phyloP scores from a whole-genome alignment of 2,113 vertebrate genomes.

The Antigone vipio region DNA sequence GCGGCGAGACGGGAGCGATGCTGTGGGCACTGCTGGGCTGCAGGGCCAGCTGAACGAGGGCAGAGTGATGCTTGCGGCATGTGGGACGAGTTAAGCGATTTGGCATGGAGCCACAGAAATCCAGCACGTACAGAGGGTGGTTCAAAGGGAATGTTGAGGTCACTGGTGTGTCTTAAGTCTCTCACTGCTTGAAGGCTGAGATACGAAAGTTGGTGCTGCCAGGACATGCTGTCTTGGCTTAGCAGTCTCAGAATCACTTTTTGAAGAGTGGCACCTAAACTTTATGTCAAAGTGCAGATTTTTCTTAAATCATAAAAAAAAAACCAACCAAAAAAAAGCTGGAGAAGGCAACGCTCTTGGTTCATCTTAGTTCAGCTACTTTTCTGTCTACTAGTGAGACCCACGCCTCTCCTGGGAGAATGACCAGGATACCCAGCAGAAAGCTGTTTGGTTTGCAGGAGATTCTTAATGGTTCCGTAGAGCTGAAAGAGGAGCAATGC shows the following conservation, averaged over 20 bases:
- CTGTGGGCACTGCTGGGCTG: rapidly evolving
- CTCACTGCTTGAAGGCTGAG: not conserved
- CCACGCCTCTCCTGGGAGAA: not conserved
- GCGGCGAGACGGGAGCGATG: rapidly evolving
- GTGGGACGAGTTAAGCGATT: not conserved
- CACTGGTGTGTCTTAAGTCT: not conserved
- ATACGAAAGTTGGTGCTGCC: not conserved
- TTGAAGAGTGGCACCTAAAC: not conserved
- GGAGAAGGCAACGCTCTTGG: not conserved
- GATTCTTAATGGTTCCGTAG: not conserved
- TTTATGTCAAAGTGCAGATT: not conserved
- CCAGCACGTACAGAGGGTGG: rapidly evolving
- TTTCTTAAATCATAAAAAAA: not conserved
- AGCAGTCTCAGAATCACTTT: not conserved
- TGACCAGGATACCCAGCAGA: not conserved
- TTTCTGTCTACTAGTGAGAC: not conserved
- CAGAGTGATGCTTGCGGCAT: not conserved
- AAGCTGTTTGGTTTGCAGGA: not conserved
- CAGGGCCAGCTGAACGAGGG: rapidly evolving
- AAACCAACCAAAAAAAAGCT: not conserved
- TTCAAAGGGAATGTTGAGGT: not conserved
- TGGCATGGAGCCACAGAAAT: not conserved
- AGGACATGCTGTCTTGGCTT: not conserved
- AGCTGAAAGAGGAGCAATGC: not conserved
- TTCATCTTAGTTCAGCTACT: not conserved